Evolutionary conservation across 37 sponge, comb jelly and placozoan genomes (phyloP).

Genomic region (Eunapius fragilis): DNA sequence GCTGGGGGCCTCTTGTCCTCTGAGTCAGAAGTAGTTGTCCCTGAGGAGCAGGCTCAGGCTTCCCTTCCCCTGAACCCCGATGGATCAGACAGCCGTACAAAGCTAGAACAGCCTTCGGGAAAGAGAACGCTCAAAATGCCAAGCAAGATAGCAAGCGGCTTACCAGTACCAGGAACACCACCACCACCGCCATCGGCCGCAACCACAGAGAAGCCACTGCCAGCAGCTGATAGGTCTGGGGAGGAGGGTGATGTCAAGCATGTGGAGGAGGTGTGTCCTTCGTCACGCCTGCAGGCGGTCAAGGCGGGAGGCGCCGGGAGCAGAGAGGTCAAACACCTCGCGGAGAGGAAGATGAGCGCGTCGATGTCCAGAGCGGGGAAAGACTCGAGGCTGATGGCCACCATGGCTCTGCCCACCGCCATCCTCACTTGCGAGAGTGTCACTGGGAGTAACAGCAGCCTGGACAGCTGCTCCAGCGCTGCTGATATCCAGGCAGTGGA

Average conservation of each 20-base stretch:
- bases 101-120: background rate
- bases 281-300: background rate
- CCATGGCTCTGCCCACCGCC: background rate
- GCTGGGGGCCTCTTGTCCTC: background rate
- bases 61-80: background rate
- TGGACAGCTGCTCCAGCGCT: slow-evolving; percentile 17
- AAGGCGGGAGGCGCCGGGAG: background rate
- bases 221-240: background rate
- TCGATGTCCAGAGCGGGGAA: background rate
- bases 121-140: background rate
- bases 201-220: background rate
- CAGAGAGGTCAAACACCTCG: background rate
- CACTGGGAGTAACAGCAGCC: slow-evolving; percentile 35
- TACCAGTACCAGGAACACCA: background rate
- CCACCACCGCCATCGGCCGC: background rate
- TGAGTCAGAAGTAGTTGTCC: background rate
- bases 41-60: background rate
- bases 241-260: background rate
- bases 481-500: background rate
- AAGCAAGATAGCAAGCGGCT: background rate
- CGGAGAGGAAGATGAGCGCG: too few relatives aligned
- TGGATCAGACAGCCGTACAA: background rate
- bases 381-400: background rate
- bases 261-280: background rate
- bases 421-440: background rate